Evolutionary conservation across 1,140 invertebrate species (phyloP), one percentile per base, ranked within the genome.

Genomic region (Saccostrea glomerata): DNA sequence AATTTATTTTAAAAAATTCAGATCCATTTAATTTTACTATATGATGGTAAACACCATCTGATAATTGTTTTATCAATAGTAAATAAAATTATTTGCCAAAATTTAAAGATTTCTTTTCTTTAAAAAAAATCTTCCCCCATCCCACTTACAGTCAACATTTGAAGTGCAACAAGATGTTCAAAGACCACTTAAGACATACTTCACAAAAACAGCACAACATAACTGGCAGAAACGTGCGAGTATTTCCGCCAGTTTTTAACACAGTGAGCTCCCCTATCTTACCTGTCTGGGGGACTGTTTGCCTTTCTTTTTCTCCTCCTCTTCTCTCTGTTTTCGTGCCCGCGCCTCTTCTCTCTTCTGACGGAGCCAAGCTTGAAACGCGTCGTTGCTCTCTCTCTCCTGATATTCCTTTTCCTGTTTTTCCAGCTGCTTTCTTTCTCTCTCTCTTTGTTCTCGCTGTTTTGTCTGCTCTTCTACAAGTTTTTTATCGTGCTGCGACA

Each of bases 291-390:
- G 70, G 6, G 25, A 30, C 30, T 77, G 23, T 25, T 30, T 77
- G 25, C 90, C 91, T 60, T 89, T 87, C 47, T 89, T 90, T 47
- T 88, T 89, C 23, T 90, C 87, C 70, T 92, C 90, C 54, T 89
- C 87, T 12, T 91, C 90, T 58, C 87, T 90, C 77, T 85, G 87
- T 85, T 40, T 88, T 86, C 86, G 88, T 87, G 82, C 87, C 55
- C 77, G 85, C 20, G 86, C 89, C 70, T 89, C 47, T 60, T 93
- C 90, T 77, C 87, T 85, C 77, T 92, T 93, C 40, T 90, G 89
- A 47, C 89, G 86, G 82, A 92, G 87, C 93, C 93, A 94, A 47
- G 77, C 86, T 58, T 92, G 89, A 87, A 94, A 94, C 13, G 90
- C 89, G 2, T 91, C 90, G 9, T 92, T 88, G 87, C 90, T 92